These are phyloP conservation scores for Drosophila ercepeae DNA, from an alignment of 1,140 invertebrate species.

Conservation along the genomic window DNA sequence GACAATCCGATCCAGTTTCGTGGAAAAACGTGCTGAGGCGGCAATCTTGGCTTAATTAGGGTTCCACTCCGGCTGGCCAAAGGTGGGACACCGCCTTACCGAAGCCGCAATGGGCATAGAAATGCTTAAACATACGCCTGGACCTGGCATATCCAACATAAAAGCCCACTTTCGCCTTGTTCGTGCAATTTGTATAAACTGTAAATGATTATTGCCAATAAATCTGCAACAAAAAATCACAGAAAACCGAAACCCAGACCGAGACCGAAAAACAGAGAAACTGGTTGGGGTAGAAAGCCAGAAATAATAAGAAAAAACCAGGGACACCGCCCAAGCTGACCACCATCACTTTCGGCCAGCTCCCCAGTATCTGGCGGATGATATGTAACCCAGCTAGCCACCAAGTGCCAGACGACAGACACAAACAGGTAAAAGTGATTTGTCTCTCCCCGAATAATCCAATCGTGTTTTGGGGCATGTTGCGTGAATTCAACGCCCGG, in stretches of 20 bases:
- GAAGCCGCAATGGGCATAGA: slow-evolving; percentile 42
- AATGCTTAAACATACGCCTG: slow-evolving; percentile 14
- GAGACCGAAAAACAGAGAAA: slow-evolving; percentile 41
- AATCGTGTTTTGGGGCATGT: slow-evolving; percentile 59
- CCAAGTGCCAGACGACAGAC: slow-evolving; percentile 13
- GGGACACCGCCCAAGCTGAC: slow-evolving; percentile 59
- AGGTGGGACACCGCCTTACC: slow-evolving; percentile 67
- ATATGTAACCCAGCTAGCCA: slow-evolving; percentile 44
- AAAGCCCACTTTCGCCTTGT: slow-evolving; percentile 64
- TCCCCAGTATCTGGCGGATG: slow-evolving; percentile 43
- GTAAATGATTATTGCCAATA: slow-evolving; percentile 75
- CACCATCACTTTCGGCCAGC: slow-evolving; percentile 14
- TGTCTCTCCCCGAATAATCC: slow-evolving; percentile 35
- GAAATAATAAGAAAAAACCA: slow-evolving; percentile 24
- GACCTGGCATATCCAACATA: slow-evolving; percentile 18
- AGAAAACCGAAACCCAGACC: slow-evolving; percentile 35
- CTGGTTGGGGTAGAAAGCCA: slow-evolving; percentile 76
- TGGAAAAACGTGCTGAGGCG: slow-evolving; percentile 62
- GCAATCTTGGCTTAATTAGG: slow-evolving; percentile 70
- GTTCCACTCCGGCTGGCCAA: slow-evolving; percentile 38
- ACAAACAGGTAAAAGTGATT: slow-evolving; percentile 67
- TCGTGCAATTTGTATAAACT: slow-evolving; percentile 68
- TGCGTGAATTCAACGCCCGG: slow-evolving; percentile 60
- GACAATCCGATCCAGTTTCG: slow-evolving; percentile 52
- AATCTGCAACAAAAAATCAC: slow-evolving; percentile 46